phyloP scores from a whole-genome alignment of 2,113 vertebrate species.

The Cheirogaleus medius region DNA sequence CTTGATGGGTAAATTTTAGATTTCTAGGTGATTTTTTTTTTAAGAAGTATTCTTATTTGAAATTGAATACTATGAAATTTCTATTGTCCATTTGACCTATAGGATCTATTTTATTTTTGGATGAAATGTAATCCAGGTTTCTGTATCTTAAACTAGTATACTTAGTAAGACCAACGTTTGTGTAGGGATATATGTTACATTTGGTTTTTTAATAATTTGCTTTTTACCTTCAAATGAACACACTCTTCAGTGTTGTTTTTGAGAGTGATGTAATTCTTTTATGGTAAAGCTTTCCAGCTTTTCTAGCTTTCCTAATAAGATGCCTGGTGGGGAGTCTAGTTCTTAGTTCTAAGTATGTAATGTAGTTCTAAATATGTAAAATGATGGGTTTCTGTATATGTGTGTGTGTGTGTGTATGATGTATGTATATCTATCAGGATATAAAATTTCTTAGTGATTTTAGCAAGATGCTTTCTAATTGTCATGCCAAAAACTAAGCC shows the following conservation, averaged over 20 bases:
- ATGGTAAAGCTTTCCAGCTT: slow-evolving; percentile 22
- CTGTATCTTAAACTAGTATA: slow-evolving; percentile 41
- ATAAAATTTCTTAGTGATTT: background rate
- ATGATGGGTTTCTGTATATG: background rate
- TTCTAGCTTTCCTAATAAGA: background rate
- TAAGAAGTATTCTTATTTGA: slow-evolving; percentile 41
- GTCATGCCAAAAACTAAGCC: background rate
- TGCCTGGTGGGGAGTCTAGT: background rate
- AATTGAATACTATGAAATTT: slow-evolving; percentile 63
- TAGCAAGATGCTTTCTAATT: slow-evolving; percentile 28
- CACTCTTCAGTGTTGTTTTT: slow-evolving; percentile 27
- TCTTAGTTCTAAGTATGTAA: background rate
- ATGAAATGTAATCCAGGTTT: slow-evolving; percentile 63
- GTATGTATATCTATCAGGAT: background rate
- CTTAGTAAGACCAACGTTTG: slow-evolving; percentile 49
- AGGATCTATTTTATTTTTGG: slow-evolving; percentile 67
- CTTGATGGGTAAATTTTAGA: slow-evolving; percentile 8
- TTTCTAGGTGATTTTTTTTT: slow-evolving; percentile 25
- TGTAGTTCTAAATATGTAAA: slow-evolving; percentile 23
- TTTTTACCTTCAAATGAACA: slow-evolving; percentile 44
- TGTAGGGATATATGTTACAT: background rate
- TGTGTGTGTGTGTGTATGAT: background rate
- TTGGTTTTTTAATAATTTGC: background rate
- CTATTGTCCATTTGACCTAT: slow-evolving; percentile 51
- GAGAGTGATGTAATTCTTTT: slow-evolving; percentile 29